A percentile compares a stretch with the other conserved stretches of the same genome.
Conservation (phyloP, 1,140 invertebrate species). For the Himalopsyche phryganea region DNA sequence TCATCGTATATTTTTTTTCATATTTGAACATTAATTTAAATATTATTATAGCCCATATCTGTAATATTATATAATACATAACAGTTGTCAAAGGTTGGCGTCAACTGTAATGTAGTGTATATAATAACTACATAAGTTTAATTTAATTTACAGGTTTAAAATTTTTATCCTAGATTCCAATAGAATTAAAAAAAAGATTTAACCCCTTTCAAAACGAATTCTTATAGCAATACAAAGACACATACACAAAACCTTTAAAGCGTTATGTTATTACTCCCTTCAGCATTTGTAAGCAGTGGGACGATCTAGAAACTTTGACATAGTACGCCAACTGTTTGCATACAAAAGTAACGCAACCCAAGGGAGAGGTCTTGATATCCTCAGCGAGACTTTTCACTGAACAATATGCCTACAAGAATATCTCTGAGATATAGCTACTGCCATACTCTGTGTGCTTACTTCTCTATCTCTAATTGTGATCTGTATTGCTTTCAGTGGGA, state of each 20-base stretch:
- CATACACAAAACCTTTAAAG: constrained; percentile 38
- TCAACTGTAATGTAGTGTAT: too few species aligned
- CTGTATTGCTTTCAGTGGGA: not conserved
- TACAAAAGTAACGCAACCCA: constrained; percentile 39
- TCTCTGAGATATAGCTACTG: too few species aligned
- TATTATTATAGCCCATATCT: too few species aligned
- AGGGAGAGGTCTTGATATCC: constrained; percentile 35
- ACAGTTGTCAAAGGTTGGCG: too few species aligned
- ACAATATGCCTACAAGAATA: not conserved
- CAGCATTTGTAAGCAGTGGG: not conserved
- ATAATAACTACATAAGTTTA: too few species aligned
- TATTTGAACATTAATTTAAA: too few species aligned
- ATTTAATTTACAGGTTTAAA: too few species aligned
- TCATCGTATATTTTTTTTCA: too few species aligned
- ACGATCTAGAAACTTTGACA: constrained; percentile 39
- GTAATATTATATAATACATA: too few species aligned
- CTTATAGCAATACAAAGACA: constrained; percentile 35
- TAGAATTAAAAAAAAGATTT: not conserved
- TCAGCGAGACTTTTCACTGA: not conserved
- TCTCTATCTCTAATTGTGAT: constrained; percentile 1
- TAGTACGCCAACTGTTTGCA: constrained; percentile 43
- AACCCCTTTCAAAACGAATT: too few species aligned
- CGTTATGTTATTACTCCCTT: constrained; percentile 35
- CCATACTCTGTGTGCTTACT: not conserved
- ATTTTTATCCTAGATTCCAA: too few species aligned